A percentile compares a stretch with the other conserved stretches of the same genome.
phyloP scores from a whole-genome alignment of 35 echinoderm and acorn worm genomes.

The Lytechinus variegatus region DNA sequence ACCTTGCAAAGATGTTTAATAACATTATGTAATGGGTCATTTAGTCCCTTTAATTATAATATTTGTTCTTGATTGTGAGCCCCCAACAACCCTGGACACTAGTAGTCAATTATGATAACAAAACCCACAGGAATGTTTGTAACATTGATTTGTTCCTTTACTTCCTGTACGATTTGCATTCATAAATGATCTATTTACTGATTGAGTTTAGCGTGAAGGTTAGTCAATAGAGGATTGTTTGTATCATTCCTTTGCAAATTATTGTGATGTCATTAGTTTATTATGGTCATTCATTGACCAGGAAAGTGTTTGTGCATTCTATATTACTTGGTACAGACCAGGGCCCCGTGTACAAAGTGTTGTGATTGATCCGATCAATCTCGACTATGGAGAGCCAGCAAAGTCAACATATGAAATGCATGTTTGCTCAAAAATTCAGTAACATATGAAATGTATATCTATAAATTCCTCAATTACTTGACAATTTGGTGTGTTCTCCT shows the following conservation, averaged over 20 bases:
- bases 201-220: not conserved
- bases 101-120: not conserved
- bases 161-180: not conserved
- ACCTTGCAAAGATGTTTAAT: not conserved
- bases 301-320: not conserved
- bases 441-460: too few species aligned
- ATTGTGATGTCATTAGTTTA: not conserved
- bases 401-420: too few species aligned
- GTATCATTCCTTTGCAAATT: not conserved
- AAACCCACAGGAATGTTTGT: not conserved
- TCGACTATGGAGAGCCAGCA: too few species aligned
- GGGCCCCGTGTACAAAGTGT: too few species aligned
- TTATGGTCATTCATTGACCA: not conserved
- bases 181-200: not conserved
- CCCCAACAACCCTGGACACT: not conserved
- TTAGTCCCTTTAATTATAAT: not conserved
- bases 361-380: too few species aligned
- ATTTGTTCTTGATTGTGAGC: constrained; percentile 4
- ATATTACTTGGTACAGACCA: too few species aligned
- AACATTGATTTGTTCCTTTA: not conserved
- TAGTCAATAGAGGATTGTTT: not conserved
- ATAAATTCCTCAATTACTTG: too few species aligned
- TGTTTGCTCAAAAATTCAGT: too few species aligned
- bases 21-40: not conserved
- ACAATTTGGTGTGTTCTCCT: too few species aligned